Evolutionary conservation across 2,797 vertebrate species (phyloP).

Genomic region (Setipinna tenuifilis): DNA sequence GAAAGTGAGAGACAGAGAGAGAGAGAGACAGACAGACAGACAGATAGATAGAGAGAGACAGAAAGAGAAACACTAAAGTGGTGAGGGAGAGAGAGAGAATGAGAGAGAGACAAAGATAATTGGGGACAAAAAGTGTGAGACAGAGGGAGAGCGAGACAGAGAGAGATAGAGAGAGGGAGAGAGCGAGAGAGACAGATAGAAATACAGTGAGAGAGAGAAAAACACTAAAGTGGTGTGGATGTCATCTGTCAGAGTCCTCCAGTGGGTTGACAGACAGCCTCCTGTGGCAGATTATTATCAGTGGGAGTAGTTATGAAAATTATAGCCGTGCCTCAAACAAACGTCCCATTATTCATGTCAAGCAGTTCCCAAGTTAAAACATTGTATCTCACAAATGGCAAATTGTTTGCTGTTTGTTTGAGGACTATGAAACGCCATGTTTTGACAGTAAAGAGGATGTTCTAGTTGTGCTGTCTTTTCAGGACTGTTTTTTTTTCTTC

Average conservation of each 20-base stretch:
- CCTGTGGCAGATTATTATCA: slow-evolving; percentile 59
- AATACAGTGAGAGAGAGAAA: slow-evolving; percentile 40
- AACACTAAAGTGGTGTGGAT: slow-evolving; percentile 58
- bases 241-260: slow-evolving; percentile 67
- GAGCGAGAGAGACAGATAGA: not conserved
- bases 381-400: slow-evolving; percentile 52
- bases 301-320: slow-evolving; percentile 68
- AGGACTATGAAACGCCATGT: slow-evolving; percentile 29
- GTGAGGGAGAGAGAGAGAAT: not conserved
- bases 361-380: slow-evolving; percentile 56
- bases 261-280: slow-evolving; percentile 62
- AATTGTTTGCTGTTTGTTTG: slow-evolving; percentile 50
- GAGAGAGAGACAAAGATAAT: not conserved
- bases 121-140: not conserved
- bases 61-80: not conserved
- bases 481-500: not conserved
- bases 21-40: no score
- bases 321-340: slow-evolving; percentile 63
- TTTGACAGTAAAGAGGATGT: slow-evolving; percentile 8
- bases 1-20: no score
- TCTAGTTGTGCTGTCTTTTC: not conserved
- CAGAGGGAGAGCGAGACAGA: not conserved
- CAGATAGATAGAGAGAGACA: no score
- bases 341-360: slow-evolving; percentile 57
- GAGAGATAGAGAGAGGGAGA: not conserved